Evolutionary conservation across 2,888 invertebrate genomes (phyloP).

Genomic region (Stenurella melanura): DNA sequence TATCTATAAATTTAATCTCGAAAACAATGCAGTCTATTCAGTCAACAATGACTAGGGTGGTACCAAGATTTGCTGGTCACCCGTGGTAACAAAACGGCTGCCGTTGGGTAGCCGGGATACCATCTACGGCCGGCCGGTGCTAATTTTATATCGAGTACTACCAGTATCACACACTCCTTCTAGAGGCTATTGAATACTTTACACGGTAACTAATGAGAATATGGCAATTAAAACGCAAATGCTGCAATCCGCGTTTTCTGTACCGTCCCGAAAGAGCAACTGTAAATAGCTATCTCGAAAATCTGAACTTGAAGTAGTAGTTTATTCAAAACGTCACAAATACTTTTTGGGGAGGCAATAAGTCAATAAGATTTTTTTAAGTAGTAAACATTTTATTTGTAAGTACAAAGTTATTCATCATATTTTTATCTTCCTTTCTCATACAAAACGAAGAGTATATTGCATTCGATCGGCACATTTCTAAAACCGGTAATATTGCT

Average conservation of each 20-base stretch:
- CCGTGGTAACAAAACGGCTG: conserved; percentile 28
- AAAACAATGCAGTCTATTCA: conserved; percentile 37
- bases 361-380: too few relatives aligned
- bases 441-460: too few relatives aligned
- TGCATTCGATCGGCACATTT: too few relatives aligned
- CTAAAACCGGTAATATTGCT: too few relatives aligned
- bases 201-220: background rate
- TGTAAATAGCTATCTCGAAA: background rate
- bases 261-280: background rate
- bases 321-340: too few relatives aligned
- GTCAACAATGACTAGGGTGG: conserved; percentile 39
- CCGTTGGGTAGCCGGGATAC: conserved; percentile 35
- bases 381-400: too few relatives aligned
- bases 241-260: background rate
- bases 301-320: too few relatives aligned
- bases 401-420: too few relatives aligned
- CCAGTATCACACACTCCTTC: background rate
- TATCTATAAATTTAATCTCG: conserved; percentile 39
- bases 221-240: background rate
- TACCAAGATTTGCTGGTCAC: conserved; percentile 38
- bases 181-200: background rate
- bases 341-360: too few relatives aligned
- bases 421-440: too few relatives aligned
- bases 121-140: background rate
- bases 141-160: conserved; percentile 10